phyloP scores from a whole-genome alignment of 2,888 invertebrate species.

The Horisme vitalbata region DNA sequence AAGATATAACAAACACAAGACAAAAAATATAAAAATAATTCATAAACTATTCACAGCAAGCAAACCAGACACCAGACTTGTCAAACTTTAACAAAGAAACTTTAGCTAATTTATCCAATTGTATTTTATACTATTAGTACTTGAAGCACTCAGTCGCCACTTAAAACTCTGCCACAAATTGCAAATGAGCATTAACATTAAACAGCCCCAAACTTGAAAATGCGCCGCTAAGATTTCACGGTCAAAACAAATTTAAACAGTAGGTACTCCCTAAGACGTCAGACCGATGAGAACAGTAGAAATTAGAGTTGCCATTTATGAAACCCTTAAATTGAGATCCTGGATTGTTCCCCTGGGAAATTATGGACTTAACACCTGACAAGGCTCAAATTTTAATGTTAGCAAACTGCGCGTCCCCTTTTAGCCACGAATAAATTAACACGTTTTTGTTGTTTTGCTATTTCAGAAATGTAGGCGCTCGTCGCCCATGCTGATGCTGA shows the following conservation, averaged over 20 bases:
- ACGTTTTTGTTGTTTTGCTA: conserved; percentile 55
- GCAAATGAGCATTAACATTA: conserved; percentile 31
- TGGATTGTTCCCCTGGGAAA: conserved; percentile 77
- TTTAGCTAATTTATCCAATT: conserved; percentile 12
- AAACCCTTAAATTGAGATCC: conserved; percentile 78
- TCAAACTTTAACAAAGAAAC: conserved; percentile 18
- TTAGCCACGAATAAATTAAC: conserved; percentile 73
- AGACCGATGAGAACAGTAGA: conserved; percentile 46
- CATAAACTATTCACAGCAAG: neutral
- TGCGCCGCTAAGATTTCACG: conserved; percentile 31
- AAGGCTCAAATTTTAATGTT: conserved; percentile 80
- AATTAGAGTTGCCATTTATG: conserved; percentile 74
- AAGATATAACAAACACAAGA: too few species aligned
- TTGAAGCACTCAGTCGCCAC: conserved; percentile 18
- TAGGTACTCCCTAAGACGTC: conserved; percentile 47
- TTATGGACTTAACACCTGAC: conserved; percentile 83
- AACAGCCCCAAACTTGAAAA: conserved; percentile 27
- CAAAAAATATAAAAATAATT: neutral
- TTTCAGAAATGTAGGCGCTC: conserved; percentile 42
- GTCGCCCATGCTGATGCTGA: conserved; percentile 19
- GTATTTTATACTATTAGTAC: conserved; percentile 14
- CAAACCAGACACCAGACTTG: conserved; percentile 3
- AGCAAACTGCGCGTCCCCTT: conserved; percentile 53
- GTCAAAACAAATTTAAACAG: conserved; percentile 41
- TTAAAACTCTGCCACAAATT: conserved; percentile 30